These are phyloP conservation scores for Orthonychiurus folsomi DNA, from an alignment of 2,888 invertebrate genomes.

Conservation along the genomic window DNA sequence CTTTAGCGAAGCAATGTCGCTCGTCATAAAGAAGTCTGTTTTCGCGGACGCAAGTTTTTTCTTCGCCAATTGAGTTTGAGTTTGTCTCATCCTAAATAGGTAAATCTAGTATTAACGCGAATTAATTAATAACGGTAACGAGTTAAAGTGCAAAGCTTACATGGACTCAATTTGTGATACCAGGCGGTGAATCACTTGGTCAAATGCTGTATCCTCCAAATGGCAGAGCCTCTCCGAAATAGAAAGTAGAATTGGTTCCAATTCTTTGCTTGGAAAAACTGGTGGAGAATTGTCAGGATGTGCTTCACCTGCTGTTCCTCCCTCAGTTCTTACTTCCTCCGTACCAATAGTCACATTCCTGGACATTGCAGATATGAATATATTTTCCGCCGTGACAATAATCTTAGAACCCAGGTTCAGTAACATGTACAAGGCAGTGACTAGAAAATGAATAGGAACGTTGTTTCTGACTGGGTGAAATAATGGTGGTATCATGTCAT, in stretches of 20 bases:
- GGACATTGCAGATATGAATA: constrained; percentile 6
- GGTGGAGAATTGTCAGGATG: neutral
- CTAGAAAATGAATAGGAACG: constrained; percentile 60
- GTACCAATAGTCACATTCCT: constrained; percentile 8
- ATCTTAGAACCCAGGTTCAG: constrained; percentile 43
- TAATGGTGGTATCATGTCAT: constrained; percentile 61
- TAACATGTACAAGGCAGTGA: constrained; percentile 60
- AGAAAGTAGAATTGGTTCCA: constrained; percentile 38
- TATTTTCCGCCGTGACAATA: neutral
- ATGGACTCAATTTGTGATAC: constrained; percentile 40
- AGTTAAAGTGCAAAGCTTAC: too few relatives aligned
- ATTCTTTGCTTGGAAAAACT: neutral
- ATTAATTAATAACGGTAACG: too few relatives aligned
- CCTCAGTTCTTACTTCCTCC: neutral
- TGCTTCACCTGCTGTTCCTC: neutral
- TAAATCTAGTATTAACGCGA: too few relatives aligned
- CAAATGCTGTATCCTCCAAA: constrained; percentile 39
- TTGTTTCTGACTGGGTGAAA: constrained; percentile 62
- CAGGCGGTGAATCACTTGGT: constrained; percentile 39
- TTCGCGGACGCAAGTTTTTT: neutral
- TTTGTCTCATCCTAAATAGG: constrained; percentile 32
- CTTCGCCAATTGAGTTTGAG: constrained; percentile 24
- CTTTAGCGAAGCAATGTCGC: constrained; percentile 33
- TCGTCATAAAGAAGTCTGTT: constrained; percentile 25
- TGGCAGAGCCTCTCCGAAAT: constrained; percentile 40